Evolutionary conservation across 1,140 invertebrate genomes (phyloP).

Genomic region (Druon quercuslanigerum): DNA sequence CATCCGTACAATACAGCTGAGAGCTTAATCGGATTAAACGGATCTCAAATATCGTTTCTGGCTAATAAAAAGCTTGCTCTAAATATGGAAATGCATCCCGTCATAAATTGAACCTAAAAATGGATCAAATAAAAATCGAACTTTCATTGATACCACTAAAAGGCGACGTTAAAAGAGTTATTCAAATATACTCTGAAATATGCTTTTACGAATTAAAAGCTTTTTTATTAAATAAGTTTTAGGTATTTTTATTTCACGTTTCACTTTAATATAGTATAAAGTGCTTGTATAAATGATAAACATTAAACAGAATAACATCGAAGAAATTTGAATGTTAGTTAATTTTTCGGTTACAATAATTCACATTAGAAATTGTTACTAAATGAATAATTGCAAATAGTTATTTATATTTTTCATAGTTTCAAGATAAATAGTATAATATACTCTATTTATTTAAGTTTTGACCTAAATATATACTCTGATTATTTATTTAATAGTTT

Average conservation of each 20-base stretch:
- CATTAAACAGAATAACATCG: too few species aligned
- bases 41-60: conserved; percentile 12
- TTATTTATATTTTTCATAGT: too few species aligned
- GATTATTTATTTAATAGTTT: too few species aligned
- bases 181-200: not conserved
- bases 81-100: not conserved
- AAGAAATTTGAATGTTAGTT: too few species aligned
- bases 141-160: not conserved
- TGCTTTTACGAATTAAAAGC: not conserved
- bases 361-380: too few species aligned
- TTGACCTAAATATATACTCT: too few species aligned
- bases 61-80: conserved; percentile 8
- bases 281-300: too few species aligned
- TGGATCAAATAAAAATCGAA: not conserved
- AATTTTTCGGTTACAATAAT: too few species aligned
- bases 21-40: conserved; percentile 18
- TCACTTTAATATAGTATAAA: too few species aligned
- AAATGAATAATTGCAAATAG: too few species aligned
- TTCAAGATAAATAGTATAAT: too few species aligned
- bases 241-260: not conserved
- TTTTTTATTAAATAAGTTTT: not conserved
- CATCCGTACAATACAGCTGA: not conserved
- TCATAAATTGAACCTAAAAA: not conserved
- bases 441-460: too few species aligned
- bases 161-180: not conserved